A percentile compares a stretch with the other conserved stretches of the same genome.
phyloP scores from a whole-genome alignment of 2,113 vertebrate species.

The Bungarus multicinctus region DNA sequence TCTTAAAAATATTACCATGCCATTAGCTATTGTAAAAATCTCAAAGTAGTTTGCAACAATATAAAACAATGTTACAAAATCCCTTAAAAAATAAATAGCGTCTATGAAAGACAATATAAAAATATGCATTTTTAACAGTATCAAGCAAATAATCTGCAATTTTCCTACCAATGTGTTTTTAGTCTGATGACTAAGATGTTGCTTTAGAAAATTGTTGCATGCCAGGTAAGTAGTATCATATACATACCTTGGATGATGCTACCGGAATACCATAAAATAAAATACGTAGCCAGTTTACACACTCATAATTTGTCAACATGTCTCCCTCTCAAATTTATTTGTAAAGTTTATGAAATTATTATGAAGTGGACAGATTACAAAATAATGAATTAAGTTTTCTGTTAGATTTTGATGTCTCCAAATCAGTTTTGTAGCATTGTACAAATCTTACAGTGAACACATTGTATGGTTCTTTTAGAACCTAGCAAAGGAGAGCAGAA shows the following conservation, averaged over 20 bases:
- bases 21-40: neutral
- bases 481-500: neutral
- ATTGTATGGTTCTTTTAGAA: neutral
- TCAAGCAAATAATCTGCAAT: neutral
- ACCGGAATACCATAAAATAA: neutral
- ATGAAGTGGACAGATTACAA: neutral
- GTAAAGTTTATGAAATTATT: neutral
- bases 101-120: neutral
- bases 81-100: neutral
- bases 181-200: neutral
- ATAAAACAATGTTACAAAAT: neutral
- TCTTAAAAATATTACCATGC: neutral
- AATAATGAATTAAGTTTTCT: neutral
- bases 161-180: neutral
- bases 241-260: neutral
- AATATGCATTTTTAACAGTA: neutral
- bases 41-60: neutral
- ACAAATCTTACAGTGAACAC: neutral
- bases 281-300: neutral
- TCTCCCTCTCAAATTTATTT: neutral
- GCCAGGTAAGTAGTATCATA: neutral
- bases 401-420: neutral
- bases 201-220: neutral
- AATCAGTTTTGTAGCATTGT: neutral
- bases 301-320: neutral